Evolutionary conservation across 92 coral and sea anemone species (phyloP), one percentile per base, ranked within the genome.

Genomic region (Anthopleura xanthogrammica): DNA sequence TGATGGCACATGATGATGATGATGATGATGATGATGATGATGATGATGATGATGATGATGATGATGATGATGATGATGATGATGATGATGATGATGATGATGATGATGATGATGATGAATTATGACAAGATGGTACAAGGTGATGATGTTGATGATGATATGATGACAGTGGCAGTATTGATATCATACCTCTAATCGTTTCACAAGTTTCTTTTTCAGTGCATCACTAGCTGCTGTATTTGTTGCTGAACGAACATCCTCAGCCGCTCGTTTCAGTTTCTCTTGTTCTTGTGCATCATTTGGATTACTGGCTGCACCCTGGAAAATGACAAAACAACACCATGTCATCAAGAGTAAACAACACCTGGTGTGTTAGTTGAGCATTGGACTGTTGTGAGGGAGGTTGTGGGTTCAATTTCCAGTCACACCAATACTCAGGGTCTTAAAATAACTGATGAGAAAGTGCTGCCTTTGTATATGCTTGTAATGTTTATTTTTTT

Each of bases 271-370:
- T 52, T 93, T 89, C 4, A 97, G 94, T 62, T 83, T 92, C 58
- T 94, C 96, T 79, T 97, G 99, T 75, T 97, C 95, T 39, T 89
- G 91, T 40, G 98, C 99, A 36, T 95, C 99, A 79, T 97, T 97
- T 7, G 99, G 99, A 72, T 95, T 97, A 83, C 91, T 94, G 12
- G 99, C 99, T 10, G 99, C 98, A 58, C 98, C 99, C 99, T 97
- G 80, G 11, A 80, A 36, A 46, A 22, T 3, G 70, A 12, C 29
- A 62, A 62, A 19, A 29, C 3, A 68, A 4, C 13, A 46, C 8
- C 6, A 62, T 62, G 0, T 46, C 9, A 54, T 0, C 54, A 50
- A 11, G 11, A 50, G 11, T 1, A 11, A 11, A 5, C 54, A 50
- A 41, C 36, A 29, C 36, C 36, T 29, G 36, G 36, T 29, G 36